Conservation (phyloP, 2,888 invertebrate genomes). For the Lycaena phlaeas region DNA sequence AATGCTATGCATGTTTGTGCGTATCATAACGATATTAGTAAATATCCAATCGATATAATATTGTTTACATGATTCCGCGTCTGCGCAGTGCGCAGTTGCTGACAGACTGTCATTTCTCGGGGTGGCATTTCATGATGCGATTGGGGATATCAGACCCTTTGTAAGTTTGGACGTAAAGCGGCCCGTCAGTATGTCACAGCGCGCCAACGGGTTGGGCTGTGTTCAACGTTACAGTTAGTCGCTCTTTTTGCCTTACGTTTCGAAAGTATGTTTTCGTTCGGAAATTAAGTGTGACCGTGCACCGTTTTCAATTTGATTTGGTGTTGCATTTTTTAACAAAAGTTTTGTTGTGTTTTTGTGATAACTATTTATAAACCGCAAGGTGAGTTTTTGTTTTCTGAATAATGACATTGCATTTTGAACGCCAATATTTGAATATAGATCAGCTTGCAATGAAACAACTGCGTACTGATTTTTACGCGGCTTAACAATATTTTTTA, state of each 20-base stretch:
- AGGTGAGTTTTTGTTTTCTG: conserved; percentile 16
- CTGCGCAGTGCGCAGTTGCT: no score
- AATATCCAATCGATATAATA: no score
- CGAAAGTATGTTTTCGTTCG: conserved; percentile 26
- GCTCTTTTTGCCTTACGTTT: conserved; percentile 27
- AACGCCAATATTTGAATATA: neutral
- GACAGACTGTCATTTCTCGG: no score
- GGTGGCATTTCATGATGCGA: no score
- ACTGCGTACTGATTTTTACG: no score
- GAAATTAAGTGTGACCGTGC: conserved; percentile 36
- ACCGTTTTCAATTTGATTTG: conserved; percentile 23
- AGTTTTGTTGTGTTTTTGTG: conserved; percentile 15
- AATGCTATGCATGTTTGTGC: no score
- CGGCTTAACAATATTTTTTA: no score
- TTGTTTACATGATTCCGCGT: no score
- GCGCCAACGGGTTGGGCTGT: conserved; percentile 42
- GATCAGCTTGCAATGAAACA: neutral
- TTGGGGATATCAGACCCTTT: neutral
- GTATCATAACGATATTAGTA: no score
- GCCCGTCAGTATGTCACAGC: conserved; percentile 44
- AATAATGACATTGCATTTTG: neutral
- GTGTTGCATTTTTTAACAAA: conserved; percentile 17
- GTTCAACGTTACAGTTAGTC: conserved; percentile 41
- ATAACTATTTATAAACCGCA: conserved; percentile 14
- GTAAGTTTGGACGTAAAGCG: neutral